Percentiles rank a stretch among this genome's conserved stretches.
Evolutionary conservation across 2,888 invertebrate species (phyloP).

Genomic region (Eupithecia exiguata): DNA sequence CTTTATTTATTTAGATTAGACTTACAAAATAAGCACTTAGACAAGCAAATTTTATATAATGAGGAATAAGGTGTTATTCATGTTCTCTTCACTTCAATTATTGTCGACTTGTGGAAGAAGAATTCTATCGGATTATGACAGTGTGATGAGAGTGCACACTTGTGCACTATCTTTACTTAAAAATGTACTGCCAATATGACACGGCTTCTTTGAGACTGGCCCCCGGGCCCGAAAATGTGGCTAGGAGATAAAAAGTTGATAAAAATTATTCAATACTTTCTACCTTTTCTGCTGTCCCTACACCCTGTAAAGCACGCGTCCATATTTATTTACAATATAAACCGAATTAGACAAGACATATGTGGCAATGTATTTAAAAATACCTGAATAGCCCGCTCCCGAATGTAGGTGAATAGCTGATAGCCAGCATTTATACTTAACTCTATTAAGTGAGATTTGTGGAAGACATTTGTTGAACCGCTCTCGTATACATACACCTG

Average conservation of each 20-base stretch:
- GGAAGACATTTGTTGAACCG: background rate
- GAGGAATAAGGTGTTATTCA: too few relatives aligned
- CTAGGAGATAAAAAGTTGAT: background rate
- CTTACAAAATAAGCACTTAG: too few relatives aligned
- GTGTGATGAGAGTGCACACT: too few relatives aligned
- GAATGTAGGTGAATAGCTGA: slow-evolving; percentile 23
- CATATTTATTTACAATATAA: slow-evolving; percentile 41
- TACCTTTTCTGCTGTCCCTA: slow-evolving; percentile 24
- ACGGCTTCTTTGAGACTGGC: background rate
- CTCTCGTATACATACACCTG: too few relatives aligned
- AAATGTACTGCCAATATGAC: too few relatives aligned
- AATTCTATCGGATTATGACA: background rate
- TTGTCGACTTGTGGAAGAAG: too few relatives aligned
- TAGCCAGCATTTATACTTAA: background rate
- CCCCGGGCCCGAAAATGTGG: too few relatives aligned
- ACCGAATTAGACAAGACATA: slow-evolving; percentile 44
- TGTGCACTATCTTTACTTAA: too few relatives aligned
- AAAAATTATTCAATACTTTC: background rate
- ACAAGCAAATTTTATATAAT: too few relatives aligned
- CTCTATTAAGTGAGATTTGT: slow-evolving; percentile 1
- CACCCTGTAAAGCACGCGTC: slow-evolving; percentile 39
- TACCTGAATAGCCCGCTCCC: slow-evolving; percentile 28
- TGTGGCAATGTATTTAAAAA: slow-evolving; percentile 38
- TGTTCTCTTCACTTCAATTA: too few relatives aligned
- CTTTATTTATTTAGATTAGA: too few relatives aligned